These are phyloP conservation scores for Fragum sueziense DNA, from an alignment of 2,888 invertebrate species.

Conservation along the genomic window DNA sequence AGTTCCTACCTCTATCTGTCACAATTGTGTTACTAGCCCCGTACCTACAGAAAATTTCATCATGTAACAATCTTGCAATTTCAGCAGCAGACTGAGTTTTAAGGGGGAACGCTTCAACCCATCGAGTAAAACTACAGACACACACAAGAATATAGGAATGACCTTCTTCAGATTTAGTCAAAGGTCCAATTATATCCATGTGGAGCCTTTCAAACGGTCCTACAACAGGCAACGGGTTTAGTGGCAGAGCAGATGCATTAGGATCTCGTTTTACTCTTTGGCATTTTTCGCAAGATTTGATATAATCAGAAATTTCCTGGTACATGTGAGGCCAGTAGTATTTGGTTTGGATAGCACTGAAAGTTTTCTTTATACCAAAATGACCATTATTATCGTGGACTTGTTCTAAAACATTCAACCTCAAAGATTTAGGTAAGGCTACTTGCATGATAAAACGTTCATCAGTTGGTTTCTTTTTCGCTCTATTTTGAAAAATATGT, in stretches of 20 bases:
- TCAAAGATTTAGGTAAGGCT: slow-evolving; percentile 25
- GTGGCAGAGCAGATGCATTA: slow-evolving; percentile 27
- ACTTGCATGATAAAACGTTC: slow-evolving; percentile 24
- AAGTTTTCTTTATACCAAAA: slow-evolving; percentile 29
- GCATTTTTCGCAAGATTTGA: slow-evolving; percentile 56
- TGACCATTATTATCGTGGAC: slow-evolving; percentile 31
- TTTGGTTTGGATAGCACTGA: slow-evolving; percentile 24
- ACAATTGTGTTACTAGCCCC: slow-evolving; percentile 41
- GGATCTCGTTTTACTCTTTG: slow-evolving; percentile 49
- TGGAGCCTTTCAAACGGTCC: slow-evolving; percentile 43
- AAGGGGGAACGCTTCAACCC: slow-evolving; percentile 54
- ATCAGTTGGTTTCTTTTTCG: slow-evolving; percentile 24
- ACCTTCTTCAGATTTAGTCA: slow-evolving; percentile 42
- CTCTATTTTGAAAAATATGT: slow-evolving; percentile 21
- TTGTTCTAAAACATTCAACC: slow-evolving; percentile 11
- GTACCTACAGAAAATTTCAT: slow-evolving; percentile 52
- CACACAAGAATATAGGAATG: slow-evolving; percentile 43
- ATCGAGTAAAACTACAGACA: slow-evolving; percentile 44
- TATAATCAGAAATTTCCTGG: slow-evolving; percentile 37
- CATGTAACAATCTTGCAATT: slow-evolving; percentile 40
- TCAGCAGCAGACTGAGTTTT: slow-evolving; percentile 39
- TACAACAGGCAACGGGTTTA: slow-evolving; percentile 50
- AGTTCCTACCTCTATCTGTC: slow-evolving; percentile 50
- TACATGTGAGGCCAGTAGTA: slow-evolving; percentile 57
- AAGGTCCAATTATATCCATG: slow-evolving; percentile 50